Evolutionary conservation across 2,113 vertebrate species (phyloP).

Genomic region (Brachyistius frenatus): DNA sequence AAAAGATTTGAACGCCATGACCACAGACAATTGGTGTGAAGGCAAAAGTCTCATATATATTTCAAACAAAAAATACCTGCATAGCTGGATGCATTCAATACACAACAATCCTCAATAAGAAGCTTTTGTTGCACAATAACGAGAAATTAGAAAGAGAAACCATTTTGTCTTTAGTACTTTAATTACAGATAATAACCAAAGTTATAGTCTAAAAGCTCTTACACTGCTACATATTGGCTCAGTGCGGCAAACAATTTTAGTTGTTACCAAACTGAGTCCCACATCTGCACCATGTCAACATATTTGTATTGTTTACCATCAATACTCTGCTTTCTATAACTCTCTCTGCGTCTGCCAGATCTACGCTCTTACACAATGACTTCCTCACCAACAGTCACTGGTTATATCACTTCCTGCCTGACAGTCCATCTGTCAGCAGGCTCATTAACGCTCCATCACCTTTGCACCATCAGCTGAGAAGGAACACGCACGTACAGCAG

Average conservation of each 20-base stretch:
- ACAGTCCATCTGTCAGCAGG: conserved; percentile 63
- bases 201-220: too few relatives aligned
- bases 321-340: not conserved
- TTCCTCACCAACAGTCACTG: conserved; percentile 60
- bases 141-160: too few relatives aligned
- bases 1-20: too few relatives aligned
- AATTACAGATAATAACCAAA: too few relatives aligned
- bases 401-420: conserved; percentile 77
- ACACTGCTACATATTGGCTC: too few relatives aligned
- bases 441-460: conserved; percentile 70
- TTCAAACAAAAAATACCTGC: not conserved
- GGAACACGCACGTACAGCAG: conserved; percentile 18
- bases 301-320: not conserved
- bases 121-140: not conserved
- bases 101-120: not conserved
- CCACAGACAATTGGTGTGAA: too few relatives aligned
- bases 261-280: not conserved
- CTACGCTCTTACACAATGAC: conserved; percentile 50
- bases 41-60: not conserved
- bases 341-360: not conserved
- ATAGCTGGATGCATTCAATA: not conserved
- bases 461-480: conserved; percentile 56
- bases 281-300: not conserved
- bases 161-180: not conserved
- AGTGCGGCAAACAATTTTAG: not conserved